These are phyloP conservation scores for Brachycybe producta DNA, from an alignment of 2,888 invertebrate species.

Conservation along the genomic window DNA sequence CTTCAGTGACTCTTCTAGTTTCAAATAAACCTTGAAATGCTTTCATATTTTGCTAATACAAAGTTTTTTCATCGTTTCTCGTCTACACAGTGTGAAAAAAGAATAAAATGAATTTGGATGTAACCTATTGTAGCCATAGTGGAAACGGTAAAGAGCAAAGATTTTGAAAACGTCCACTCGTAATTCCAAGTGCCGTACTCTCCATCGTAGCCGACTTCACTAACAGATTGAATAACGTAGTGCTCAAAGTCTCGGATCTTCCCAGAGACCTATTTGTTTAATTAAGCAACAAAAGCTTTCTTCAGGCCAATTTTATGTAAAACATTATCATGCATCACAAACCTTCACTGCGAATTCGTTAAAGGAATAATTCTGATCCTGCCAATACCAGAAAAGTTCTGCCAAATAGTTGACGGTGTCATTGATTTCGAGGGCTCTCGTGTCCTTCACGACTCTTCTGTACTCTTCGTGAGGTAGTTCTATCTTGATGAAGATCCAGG, in stretches of 20 bases:
- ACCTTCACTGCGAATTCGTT: slow-evolving; percentile 22
- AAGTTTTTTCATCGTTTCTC: too few relatives aligned
- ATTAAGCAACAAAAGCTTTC: background rate
- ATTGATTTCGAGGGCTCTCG: slow-evolving; percentile 23
- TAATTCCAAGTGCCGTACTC: slow-evolving; percentile 24
- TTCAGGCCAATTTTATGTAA: background rate
- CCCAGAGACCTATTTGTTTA: slow-evolving; percentile 18
- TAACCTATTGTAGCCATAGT: slow-evolving; percentile 28
- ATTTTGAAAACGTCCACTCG: slow-evolving; percentile 27
- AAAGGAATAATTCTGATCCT: slow-evolving; percentile 21
- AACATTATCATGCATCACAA: slow-evolving; percentile 2
- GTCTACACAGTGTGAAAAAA: too few relatives aligned
- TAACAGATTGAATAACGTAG: slow-evolving; percentile 23
- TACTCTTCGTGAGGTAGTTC: slow-evolving; percentile 23
- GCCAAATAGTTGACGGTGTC: slow-evolving; percentile 25
- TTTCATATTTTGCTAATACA: too few relatives aligned
- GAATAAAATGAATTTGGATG: too few relatives aligned
- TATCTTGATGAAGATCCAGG: slow-evolving; percentile 24
- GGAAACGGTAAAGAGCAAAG: slow-evolving; percentile 27
- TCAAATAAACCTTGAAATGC: too few relatives aligned
- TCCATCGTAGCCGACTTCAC: slow-evolving; percentile 25
- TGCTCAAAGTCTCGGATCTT: slow-evolving; percentile 24
- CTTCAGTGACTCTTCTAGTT: too few relatives aligned
- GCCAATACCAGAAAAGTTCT: slow-evolving; percentile 24
- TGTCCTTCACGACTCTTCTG: slow-evolving; percentile 19